Percentiles rank a stretch among this genome's conserved stretches.
phyloP scores from a whole-genome alignment of 2,888 invertebrate genomes.

The Venustoraphidia nigricollis region DNA sequence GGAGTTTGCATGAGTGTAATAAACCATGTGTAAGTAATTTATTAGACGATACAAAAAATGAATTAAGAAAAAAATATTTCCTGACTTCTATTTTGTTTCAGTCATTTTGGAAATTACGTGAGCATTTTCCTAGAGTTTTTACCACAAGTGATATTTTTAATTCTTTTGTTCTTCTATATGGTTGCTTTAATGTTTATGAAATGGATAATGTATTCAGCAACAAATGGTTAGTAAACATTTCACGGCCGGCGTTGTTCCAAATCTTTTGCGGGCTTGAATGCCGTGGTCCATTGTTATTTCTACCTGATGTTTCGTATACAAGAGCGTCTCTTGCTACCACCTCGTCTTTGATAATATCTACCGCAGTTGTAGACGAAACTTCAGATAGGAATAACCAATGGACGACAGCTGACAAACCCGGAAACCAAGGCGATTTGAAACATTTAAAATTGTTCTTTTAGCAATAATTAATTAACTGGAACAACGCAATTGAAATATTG shows the following conservation, averaged over 20 bases:
- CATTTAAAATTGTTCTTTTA: not conserved
- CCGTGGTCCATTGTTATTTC: too few relatives aligned
- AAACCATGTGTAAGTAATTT: conserved; percentile 49
- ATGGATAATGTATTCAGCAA: conserved; percentile 58
- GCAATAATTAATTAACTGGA: not conserved
- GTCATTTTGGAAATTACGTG: conserved; percentile 50
- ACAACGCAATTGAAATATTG: too few relatives aligned
- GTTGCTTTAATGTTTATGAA: conserved; percentile 84
- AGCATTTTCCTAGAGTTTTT: conserved; percentile 71
- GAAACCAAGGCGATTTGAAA: too few relatives aligned
- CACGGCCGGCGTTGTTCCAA: too few relatives aligned
- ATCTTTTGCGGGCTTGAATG: too few relatives aligned
- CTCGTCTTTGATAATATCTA: too few relatives aligned
- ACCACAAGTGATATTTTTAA: conserved; percentile 80
- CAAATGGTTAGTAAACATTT: conserved; percentile 24
- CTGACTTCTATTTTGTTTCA: conserved; percentile 20
- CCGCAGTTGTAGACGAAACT: too few relatives aligned
- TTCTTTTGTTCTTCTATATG: conserved; percentile 81
- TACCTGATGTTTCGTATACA: too few relatives aligned
- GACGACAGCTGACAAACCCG: too few relatives aligned
- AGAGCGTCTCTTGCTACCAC: too few relatives aligned
- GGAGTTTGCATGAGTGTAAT: conserved; percentile 73
- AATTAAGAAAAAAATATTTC: not conserved
- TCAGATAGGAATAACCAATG: too few relatives aligned
- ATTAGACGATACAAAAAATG: not conserved